Base-by-base conservation (phyloP, 2,888 invertebrate genomes). In the Nomada flava region DNA sequence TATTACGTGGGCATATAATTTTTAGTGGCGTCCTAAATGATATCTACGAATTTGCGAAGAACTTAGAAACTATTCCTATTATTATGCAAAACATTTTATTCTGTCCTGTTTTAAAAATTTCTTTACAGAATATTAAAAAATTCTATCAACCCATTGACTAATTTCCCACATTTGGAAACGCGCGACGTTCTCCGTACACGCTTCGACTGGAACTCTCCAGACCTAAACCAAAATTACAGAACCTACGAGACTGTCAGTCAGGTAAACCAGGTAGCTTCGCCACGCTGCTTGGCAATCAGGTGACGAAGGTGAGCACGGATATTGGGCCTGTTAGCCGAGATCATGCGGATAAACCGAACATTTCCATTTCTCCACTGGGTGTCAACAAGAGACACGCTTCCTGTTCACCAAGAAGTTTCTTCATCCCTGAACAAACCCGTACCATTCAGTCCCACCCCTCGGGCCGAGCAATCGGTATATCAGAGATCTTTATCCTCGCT, bases 21-120 rank as follows among this genome's bases (percentile, higher is more conserved):
- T 36, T 36, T 36, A 36, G 36, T 52, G 44, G 76, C 80, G 59
- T 60, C 64, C 50, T 55, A 36, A 52, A 52, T 63, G 80, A 68
- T 64, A 75, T 75, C 77, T 76, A 77, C 67, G 83, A 90, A 90
- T 90, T 90, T 90, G 87, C 86, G 83, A 88, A 86, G 86, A 76
- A 80, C 80, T 64, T 57, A 76, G 71, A 78, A 85, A 87, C 88
- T 86, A 86, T 82, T 83, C 78, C 59, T 70, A 76, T 7, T 36
- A 36, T 36, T 36, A 36, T 36, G 36, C 36, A 5, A 36, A 36
- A 0, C 36, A 36, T 47, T 15, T 13, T 1, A 15, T 47, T 3
- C 47, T 10, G 15, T 47, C 13, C 47, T 47, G 47, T 3, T 47
- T 47, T 3, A 47, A 3, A 47, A 47, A 15, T 47, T 7, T 36